phyloP scores from a whole-genome alignment of 2,113 vertebrate genomes.

The Podarcis raffonei region DNA sequence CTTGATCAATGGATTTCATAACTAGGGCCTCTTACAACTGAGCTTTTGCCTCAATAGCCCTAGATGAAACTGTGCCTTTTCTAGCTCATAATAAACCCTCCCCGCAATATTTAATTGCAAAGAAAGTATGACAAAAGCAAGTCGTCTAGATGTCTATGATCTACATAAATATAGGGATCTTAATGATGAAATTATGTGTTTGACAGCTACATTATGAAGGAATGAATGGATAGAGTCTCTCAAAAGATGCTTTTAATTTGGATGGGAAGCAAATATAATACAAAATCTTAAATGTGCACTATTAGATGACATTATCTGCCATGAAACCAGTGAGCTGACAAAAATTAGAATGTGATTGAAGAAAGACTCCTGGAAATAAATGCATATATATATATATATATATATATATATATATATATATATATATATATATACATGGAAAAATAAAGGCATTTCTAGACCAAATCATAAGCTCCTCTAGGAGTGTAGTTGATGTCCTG shows the following conservation, averaged over 20 bases:
- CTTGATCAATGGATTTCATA: neutral
- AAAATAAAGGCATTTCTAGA: neutral
- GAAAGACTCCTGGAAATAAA: neutral
- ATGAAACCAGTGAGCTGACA: conserved; percentile 14
- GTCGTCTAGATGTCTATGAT: conserved; percentile 7
- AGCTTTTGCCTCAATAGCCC: neutral
- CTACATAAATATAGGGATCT: conserved; percentile 14
- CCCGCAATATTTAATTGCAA: neutral
- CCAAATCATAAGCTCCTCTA: neutral
- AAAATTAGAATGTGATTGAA: neutral
- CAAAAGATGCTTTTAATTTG: conserved; percentile 21
- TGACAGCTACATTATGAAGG: conserved; percentile 6
- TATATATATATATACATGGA: too few species aligned
- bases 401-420: too few species aligned
- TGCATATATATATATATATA: too few species aligned
- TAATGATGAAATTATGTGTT: conserved; percentile 29
- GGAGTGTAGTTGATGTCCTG: neutral
- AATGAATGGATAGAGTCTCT: conserved; percentile 10
- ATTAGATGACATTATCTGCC: neutral
- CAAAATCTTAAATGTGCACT: neutral
- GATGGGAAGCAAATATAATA: neutral
- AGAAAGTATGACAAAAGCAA: conserved; percentile 17
- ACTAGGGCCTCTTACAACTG: neutral
- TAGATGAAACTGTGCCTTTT: neutral
- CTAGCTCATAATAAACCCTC: neutral